Base-by-base conservation (phyloP, 2,113 vertebrate species). In the Geococcyx californianus region DNA sequence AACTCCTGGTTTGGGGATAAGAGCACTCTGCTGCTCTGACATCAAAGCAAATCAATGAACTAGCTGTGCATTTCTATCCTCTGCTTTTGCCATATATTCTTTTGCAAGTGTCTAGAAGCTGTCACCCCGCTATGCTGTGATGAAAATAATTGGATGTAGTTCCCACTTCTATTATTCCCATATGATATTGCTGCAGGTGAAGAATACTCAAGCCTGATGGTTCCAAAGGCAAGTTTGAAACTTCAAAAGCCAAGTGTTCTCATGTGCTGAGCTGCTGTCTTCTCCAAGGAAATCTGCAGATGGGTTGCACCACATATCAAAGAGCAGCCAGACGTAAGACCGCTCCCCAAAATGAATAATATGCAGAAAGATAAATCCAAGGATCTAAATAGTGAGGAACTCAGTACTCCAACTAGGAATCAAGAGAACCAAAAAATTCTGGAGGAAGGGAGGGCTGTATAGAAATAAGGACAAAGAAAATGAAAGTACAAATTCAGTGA, bases 71-170 rank as follows among this genome's bases (percentile, higher is more conserved):
- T 92, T 90, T 86, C 85, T 73, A 69, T 36, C 82, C 75, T 20
- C 58, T 70, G 45, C 67, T 92, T 88, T 83, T 88, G 55, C 92
- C 75, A 44, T 63, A 15, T 66, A 66, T 77, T 90, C 58, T 54
- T 85, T 94, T 92, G 59, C 67, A 95, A 83, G 75, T 87, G 79
- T 86, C 94, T 95, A 45, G 88, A 82, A 97, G 79, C 79, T 96
- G 94, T 95, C 95, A 95, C 88, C 82, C 67, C 76, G 63, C 51
- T 90, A 66, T 47, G 90, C 68, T 73, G 72, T 69, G 85, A 88
- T 69, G 67, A 92, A 94, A 88, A 94, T 93, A 93, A 93, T 93
- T 93, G 90, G 79, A 49, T 93, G 15, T 49, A 56, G 49, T 40
- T 97, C 63, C 79, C 45, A 51, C 63, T 89, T 84, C 58, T 88